Conservation (phyloP, 2,888 invertebrate species). For the Pterobdella sp. region DNA sequence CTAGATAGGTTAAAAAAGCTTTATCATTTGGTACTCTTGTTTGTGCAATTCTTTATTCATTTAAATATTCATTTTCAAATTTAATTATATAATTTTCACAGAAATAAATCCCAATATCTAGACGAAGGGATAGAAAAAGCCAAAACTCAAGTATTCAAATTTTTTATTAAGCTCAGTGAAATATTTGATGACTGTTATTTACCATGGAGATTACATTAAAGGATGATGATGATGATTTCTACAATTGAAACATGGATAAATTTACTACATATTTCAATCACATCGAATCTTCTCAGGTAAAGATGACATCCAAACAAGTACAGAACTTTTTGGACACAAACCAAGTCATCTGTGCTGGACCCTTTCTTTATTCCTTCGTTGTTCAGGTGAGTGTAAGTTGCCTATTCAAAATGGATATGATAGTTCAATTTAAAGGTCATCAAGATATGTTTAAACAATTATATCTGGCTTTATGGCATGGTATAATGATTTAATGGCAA, state of each 20-base stretch:
- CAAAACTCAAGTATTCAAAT: slow-evolving; percentile 5
- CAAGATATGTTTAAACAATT: no score
- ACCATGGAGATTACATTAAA: no score
- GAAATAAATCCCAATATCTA: slow-evolving; percentile 9
- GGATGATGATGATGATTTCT: no score
- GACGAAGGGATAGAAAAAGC: slow-evolving; percentile 15
- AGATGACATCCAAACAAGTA: slow-evolving; percentile 67
- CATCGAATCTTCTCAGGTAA: slow-evolving; percentile 53
- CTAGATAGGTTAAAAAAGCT: slow-evolving; percentile 53
- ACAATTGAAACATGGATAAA: no score
- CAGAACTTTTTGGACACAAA: slow-evolving; percentile 71
- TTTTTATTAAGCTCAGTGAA: no score
- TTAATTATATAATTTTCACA: background rate
- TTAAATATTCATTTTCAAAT: background rate
- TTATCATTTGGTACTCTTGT: background rate
- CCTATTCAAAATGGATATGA: background rate
- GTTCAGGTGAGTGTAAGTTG: slow-evolving; percentile 61
- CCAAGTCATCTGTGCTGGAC: slow-evolving; percentile 74
- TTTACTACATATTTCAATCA: no score
- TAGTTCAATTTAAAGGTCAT: no score
- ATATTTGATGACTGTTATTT: no score
- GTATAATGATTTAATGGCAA: no score
- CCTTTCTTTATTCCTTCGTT: slow-evolving; percentile 77
- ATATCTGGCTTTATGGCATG: no score
- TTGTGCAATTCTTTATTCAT: slow-evolving; percentile 8